Evolutionary conservation across 23 tunicate genomes (phyloP).

Genomic region (Botrylloides violaceus): DNA sequence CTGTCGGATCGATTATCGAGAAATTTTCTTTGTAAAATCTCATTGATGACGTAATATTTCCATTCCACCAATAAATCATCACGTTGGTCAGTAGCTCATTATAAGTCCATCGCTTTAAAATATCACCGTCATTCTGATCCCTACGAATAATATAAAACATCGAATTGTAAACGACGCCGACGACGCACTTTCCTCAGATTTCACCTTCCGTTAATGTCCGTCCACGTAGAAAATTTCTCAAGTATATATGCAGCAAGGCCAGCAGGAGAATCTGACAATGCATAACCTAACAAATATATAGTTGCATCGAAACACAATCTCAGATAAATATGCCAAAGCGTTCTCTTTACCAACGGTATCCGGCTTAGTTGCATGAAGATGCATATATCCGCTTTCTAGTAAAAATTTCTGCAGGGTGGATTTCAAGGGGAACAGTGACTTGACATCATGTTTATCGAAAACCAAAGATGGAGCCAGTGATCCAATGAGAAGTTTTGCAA

Average conservation of each 20-base stretch:
- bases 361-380: slow-evolving; percentile 84
- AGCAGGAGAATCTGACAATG: slow-evolving; percentile 77
- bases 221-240: slow-evolving; percentile 92
- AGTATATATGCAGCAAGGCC: slow-evolving; percentile 83
- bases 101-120: slow-evolving; percentile 42
- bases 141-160: background rate
- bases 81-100: slow-evolving; percentile 68
- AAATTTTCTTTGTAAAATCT: slow-evolving; percentile 68
- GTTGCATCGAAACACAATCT: too few relatives aligned
- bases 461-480: slow-evolving; percentile 41
- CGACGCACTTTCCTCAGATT: too few relatives aligned
- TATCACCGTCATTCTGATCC: slow-evolving; percentile 36
- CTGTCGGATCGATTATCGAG: background rate
- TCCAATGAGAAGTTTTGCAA: slow-evolving; percentile 18
- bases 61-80: slow-evolving; percentile 88
- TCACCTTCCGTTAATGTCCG: slow-evolving; percentile 27
- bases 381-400: slow-evolving; percentile 71
- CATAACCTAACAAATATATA: slow-evolving; percentile 50
- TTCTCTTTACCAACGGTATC: slow-evolving; percentile 94
- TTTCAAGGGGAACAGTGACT: slow-evolving; percentile 40
- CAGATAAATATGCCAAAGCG: too few relatives aligned
- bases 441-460: slow-evolving; percentile 26
- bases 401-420: slow-evolving; percentile 2
- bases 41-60: slow-evolving; percentile 68
- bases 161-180: too few relatives aligned